phyloP scores from a whole-genome alignment of 2,113 vertebrate species.

The Galemys pyrenaicus region DNA sequence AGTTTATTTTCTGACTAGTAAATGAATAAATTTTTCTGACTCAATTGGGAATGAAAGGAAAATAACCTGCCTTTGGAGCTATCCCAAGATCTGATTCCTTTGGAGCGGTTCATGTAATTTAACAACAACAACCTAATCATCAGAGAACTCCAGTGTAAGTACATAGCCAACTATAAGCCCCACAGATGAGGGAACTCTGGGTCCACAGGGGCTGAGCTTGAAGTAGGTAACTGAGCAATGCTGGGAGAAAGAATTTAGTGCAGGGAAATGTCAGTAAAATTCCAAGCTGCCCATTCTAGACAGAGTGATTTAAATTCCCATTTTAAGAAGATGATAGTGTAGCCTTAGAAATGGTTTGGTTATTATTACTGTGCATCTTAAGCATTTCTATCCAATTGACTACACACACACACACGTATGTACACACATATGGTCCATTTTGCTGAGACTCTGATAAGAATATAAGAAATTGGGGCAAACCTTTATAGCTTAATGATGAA shows the following conservation, averaged over 20 bases:
- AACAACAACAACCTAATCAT: conserved; percentile 62
- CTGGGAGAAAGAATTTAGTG: not conserved
- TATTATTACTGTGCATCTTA: not conserved
- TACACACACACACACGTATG: not conserved
- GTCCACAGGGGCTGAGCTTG: not conserved
- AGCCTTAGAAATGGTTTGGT: not conserved
- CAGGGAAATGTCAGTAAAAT: not conserved
- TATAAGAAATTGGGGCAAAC: not conserved
- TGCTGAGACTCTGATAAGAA: not conserved
- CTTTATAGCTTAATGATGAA: not conserved
- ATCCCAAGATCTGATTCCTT: conserved; percentile 74
- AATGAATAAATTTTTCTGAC: conserved; percentile 79
- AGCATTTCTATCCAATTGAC: not conserved
- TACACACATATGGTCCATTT: not conserved
- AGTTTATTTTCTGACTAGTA: conserved; percentile 80
- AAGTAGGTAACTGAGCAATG: not conserved
- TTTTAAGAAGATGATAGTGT: not conserved
- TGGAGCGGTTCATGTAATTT: conserved; percentile 70
- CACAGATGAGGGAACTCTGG: not conserved
- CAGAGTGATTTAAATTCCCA: not conserved
- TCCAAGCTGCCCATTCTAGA: not conserved
- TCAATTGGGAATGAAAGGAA: conserved; percentile 75
- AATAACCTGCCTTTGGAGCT: conserved; percentile 79
- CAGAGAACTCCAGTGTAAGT: conserved; percentile 50
- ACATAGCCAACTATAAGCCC: conserved; percentile 33